Evolutionary conservation across 2,113 vertebrate species (phyloP), one percentile per base, ranked within the genome.

Genomic region (Gallinago media): DNA sequence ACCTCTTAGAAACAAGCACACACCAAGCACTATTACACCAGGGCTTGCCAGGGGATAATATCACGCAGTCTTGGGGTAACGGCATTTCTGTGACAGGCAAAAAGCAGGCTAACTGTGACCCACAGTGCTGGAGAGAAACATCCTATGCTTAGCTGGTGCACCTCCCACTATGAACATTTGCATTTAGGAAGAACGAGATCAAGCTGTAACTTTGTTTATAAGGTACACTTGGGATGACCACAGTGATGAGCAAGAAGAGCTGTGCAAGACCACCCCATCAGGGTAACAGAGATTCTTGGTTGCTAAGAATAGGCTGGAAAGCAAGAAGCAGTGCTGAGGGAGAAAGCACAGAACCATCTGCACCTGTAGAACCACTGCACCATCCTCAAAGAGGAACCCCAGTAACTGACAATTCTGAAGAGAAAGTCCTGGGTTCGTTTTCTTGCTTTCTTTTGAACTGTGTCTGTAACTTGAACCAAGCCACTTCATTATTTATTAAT

Each of bases 161-260:
- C 22, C 46, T 73, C 36, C 34, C 46, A 55, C 6, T 20, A 67
- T 0, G 0, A 74, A 13, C 1, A 0, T 54, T 91, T 86, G 46
- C 58, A 54, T n/a, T 31, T 29, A 61, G 11, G 40, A 94, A 81
- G 50, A 54, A 22, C 1, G 3, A 79, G 66, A 62, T 25, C 12
- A 78, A 65, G n/a, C 9, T 66, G 34, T 36, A 20, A 42, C 15
- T 7, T 27, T 46, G 20, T 58, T 79, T 15, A 6, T 27, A 34
- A 55, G 31, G 29, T 9, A 34, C 18, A 2, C 6, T 25, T 89
- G 40, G 63, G 34, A 77, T 74, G 40, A 74, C 27, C 52, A 73
- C 29, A 75, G 62, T 0, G 0, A 36, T 0, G 15, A 50, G 42
- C 6, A 54, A 76, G 54, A 36, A 85, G 12, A 59, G 12, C 34